Base-by-base conservation (phyloP, 2,888 invertebrate species). In the Aphodius sticticus region DNA sequence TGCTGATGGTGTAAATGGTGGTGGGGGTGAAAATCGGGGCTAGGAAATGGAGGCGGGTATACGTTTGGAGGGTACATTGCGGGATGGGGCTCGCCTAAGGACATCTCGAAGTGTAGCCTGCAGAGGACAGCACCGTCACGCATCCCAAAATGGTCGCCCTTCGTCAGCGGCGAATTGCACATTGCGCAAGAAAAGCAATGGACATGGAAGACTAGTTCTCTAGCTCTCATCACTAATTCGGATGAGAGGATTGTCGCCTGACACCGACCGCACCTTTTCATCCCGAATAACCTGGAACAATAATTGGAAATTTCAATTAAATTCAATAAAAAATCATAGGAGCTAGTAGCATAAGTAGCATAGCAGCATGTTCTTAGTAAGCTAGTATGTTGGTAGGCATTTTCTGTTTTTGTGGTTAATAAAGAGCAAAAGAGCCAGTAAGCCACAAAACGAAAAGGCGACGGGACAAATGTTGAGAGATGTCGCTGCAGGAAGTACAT, bases 81-180 rank as follows among this genome's bases (percentile, higher is more conserved):
- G 38, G 82, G 81, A 75, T 81, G 81, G 70, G 80, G 82, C 38
- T 87, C 87, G 70, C 85, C 80, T 36, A 86, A 81, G 69, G 89
- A 90, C 89, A 92, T 90, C 86, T 93, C 93, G 88, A 93, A 94
- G 87, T 94, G 94, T 81, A 92, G 88, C 91, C 96, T 94, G 91
- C 98, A 98, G 88, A 96, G 95, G 76, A 98, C 95, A 83, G 95
- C 93, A 79, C 96, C 94, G 85, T 96, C 96, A 84, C 96, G 92
- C 91, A 98, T 96, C 83, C 97, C 97, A 90, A 97, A 99, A 86
- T 97, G 96, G 88, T 99, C 98, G 70, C 99, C 99, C 88, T 97
- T 97, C 80, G 95, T 96, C 81, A 99, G 92, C 5, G 95, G 94
- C 69, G 95, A 92, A 88, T 94, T 94, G 91, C 98, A 98, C 77